Base-by-base conservation (phyloP, 2,888 invertebrate species). In the Tryphoninae sp. region DNA sequence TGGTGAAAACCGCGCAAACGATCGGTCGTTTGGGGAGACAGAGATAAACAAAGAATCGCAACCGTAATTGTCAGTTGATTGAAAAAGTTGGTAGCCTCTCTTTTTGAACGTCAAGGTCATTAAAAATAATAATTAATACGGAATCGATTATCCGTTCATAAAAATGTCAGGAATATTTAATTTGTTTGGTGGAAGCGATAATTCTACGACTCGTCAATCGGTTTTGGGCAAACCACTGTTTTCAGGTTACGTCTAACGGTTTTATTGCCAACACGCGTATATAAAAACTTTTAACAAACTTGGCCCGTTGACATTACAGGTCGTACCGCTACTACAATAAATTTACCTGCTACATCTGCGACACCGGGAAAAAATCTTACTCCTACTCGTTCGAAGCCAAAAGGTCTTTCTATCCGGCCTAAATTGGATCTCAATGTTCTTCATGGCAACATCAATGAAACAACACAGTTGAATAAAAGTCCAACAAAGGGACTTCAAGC, bases 131-230 rank as follows among this genome's bases (percentile, higher is more conserved):
- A 33, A 33, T 33, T 33, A 33, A 33, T 33, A 33, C 33, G 33
- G 33, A 33, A 33, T 9, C 23, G 22, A 53, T 13, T 33, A 49
- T 49, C 49, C 51, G 22, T 59, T 51, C 33, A 33, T 33, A 33
- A 68, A 58, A 58, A 82, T 82, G 82, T 77, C 82, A 55, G 79
- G 80, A 13, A 82, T 82, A 69, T 82, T 82, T 76, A 69, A 82
- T 6, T 59, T 82, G 45, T 82, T 80, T 55, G 65, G 69, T 8
- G 69, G 69, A 23, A 77, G 64, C 16, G 65, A 59, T 8, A 74
- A 59, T 74, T 58, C 64, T 11, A 73, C 23, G 6, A 59, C 42
- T 13, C 26, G 42, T 19, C 76, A 77, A 22, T 74, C 62, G 69
- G 53, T 42, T 9, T 69, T 68, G 11, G 80, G 82, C 77, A 58